These are phyloP conservation scores for Apodemus speciosus DNA, from an alignment of 2,113 vertebrate species.

Conservation along the genomic window DNA sequence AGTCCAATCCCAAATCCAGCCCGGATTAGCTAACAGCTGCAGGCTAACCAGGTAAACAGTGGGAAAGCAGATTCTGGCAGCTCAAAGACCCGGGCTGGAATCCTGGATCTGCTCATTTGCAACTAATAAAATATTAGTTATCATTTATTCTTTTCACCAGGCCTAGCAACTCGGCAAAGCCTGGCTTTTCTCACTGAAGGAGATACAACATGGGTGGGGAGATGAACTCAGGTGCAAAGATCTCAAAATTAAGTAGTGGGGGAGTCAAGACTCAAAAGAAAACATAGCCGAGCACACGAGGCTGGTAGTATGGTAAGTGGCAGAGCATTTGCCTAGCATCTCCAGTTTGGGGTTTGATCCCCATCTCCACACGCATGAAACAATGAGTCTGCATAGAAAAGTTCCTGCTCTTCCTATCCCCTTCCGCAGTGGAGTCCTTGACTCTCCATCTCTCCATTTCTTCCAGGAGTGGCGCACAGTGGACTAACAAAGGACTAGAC, in stretches of 20 bases:
- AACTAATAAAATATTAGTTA: conserved; percentile 44
- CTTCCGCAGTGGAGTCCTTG: neutral
- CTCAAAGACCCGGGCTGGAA: conserved; percentile 30
- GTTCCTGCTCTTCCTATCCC: neutral
- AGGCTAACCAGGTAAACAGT: neutral
- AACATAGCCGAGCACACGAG: neutral
- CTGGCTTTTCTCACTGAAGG: conserved; percentile 27
- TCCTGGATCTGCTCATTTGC: conserved; percentile 34
- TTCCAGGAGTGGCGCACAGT: neutral
- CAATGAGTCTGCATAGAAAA: neutral
- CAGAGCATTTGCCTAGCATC: neutral
- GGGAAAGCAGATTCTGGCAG: conserved; percentile 14
- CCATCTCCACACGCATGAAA: neutral
- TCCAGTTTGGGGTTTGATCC: neutral
- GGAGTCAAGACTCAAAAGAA: conserved; percentile 30
- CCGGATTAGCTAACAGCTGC: conserved; percentile 13
- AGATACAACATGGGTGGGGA: conserved; percentile 15
- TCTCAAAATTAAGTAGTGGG: conserved; percentile 4
- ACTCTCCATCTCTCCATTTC: neutral
- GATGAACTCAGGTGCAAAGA: conserved; percentile 32
- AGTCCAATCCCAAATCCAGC: conserved; percentile 40
- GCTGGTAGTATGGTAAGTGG: neutral
- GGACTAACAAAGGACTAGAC: neutral
- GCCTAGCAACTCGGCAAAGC: conserved; percentile 40
- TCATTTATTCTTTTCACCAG: conserved; percentile 12